These are phyloP conservation scores for Calliopum simillimum DNA, from an alignment of 2,888 invertebrate species.

Conservation along the genomic window DNA sequence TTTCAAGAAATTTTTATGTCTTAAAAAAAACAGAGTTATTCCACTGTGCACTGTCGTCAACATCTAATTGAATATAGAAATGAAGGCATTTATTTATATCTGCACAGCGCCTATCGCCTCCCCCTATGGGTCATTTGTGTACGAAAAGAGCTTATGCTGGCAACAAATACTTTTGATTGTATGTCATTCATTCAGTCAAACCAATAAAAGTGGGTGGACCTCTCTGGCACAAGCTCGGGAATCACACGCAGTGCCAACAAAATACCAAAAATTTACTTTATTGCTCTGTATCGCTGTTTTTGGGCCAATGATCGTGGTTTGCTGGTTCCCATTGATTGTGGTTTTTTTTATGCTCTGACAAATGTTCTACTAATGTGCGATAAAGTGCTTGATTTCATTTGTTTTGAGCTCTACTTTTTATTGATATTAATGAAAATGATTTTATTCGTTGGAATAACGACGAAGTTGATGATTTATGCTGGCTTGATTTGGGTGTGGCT, in stretches of 20 bases:
- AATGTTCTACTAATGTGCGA: conserved; percentile 24
- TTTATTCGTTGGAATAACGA: not conserved
- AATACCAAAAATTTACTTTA: conserved; percentile 13
- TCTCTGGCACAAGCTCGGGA: conserved; percentile 1
- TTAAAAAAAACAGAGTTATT: no score
- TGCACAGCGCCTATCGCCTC: not conserved
- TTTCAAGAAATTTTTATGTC: no score
- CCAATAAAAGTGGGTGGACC: no score
- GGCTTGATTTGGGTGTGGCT: no score
- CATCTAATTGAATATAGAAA: conserved; percentile 29
- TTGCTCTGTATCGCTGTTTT: not conserved
- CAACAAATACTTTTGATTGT: conserved; percentile 9
- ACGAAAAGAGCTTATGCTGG: not conserved
- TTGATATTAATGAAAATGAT: conserved; percentile 25
- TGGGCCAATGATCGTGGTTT: no score
- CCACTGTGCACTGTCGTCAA: not conserved
- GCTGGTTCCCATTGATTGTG: no score
- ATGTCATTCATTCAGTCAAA: not conserved
- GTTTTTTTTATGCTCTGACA: conserved; percentile 10
- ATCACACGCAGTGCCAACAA: conserved; percentile 27
- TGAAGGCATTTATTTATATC: conserved; percentile 8
- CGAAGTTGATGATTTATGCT: no score
- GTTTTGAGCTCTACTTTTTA: conserved; percentile 2
- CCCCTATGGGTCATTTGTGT: not conserved
- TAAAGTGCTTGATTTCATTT: conserved; percentile 25